Conservation (phyloP, 2,113 vertebrate species). For the Leucosticte australis region DNA sequence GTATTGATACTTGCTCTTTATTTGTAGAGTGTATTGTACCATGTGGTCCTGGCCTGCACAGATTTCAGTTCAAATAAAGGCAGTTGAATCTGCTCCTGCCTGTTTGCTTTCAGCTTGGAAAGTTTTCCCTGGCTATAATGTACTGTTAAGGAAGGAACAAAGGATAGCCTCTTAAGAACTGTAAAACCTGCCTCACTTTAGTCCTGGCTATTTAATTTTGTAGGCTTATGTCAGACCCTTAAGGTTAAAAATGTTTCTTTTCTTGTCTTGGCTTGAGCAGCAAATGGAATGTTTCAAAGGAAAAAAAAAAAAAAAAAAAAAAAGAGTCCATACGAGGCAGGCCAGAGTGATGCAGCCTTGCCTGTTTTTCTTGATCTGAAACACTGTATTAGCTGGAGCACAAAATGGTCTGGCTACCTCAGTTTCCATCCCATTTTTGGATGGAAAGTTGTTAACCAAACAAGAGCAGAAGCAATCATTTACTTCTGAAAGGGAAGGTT, state of each 20-base stretch:
- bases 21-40: not conserved
- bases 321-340: not conserved
- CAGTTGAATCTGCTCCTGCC: not conserved
- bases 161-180: not conserved
- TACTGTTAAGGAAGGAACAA: not conserved
- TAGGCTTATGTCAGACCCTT: conserved; percentile 13
- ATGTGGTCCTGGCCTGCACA: not conserved
- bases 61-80: not conserved
- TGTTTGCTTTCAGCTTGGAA: not conserved
- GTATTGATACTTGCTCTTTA: conserved; percentile 8
- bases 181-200: conserved; percentile 28
- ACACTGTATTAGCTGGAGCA: not conserved
- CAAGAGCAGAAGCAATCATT: not conserved
- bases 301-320: not conserved
- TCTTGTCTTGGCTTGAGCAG: conserved; percentile 40
- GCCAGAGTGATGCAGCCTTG: conserved; percentile 3
- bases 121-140: not conserved
- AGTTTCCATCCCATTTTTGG: conserved; percentile 39
- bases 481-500: not conserved
- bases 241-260: conserved; percentile 38
- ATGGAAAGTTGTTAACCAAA: not conserved
- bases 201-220: conserved; percentile 20
- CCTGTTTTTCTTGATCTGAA: conserved; percentile 50
- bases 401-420: not conserved
- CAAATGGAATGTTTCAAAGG: conserved; percentile 33